phyloP scores from a whole-genome alignment of 2,888 invertebrate species.

The Patella caerulea region DNA sequence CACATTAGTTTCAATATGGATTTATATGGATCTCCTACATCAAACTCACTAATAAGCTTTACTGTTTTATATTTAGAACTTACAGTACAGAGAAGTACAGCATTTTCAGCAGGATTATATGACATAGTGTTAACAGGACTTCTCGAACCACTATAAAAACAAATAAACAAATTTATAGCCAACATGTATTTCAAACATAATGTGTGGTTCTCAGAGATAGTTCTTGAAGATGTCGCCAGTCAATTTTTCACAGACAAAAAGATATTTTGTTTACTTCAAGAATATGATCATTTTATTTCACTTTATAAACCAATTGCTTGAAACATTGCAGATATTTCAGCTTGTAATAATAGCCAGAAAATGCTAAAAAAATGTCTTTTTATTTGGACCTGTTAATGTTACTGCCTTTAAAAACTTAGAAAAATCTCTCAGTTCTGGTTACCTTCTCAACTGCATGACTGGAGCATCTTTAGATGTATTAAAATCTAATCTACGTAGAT shows the following conservation, averaged over 20 bases:
- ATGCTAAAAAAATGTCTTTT: no score
- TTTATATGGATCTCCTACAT: no score
- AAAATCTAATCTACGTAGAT: constrained; percentile 91
- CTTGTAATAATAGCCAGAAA: no score
- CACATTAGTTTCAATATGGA: no score
- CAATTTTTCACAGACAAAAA: neutral
- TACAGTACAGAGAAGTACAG: constrained; percentile 86
- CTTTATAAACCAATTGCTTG: no score
- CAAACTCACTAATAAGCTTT: no score
- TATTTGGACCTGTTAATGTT: no score
- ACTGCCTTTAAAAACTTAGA: no score
- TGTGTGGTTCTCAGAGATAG: no score
- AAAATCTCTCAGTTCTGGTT: constrained; percentile 3
- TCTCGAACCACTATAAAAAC: constrained; percentile 55
- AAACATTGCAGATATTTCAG: no score
- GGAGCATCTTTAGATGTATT: constrained; percentile 92
- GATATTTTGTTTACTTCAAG: neutral
- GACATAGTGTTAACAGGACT: constrained; percentile 82
- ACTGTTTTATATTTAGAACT: constrained; percentile 35
- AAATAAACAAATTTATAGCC: constrained; percentile 7
- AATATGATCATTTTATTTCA: neutral
- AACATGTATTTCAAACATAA: neutral
- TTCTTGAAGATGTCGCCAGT: neutral
- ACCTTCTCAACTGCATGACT: constrained; percentile 91
- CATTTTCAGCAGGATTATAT: constrained; percentile 97